phyloP scores from a whole-genome alignment of 2,888 invertebrate genomes.

The Biston betularia region DNA sequence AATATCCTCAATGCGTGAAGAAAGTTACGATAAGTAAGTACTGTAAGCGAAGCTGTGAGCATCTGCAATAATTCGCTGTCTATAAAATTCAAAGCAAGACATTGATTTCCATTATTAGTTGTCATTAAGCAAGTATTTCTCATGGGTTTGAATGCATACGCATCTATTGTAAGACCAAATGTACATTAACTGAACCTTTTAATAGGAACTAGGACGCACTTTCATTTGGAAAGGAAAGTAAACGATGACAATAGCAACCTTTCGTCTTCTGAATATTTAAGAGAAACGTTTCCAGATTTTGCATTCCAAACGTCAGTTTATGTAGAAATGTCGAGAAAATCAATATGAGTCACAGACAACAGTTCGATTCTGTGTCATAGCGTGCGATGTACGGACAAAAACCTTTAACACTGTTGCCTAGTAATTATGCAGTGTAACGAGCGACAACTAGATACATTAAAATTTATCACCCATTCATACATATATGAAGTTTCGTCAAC shows the following conservation, averaged over 20 bases:
- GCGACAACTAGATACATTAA: conserved; percentile 25
- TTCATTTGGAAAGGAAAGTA: conserved; percentile 79
- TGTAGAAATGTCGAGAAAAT: conserved; percentile 45
- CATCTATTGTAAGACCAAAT: conserved; percentile 63
- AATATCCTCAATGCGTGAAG: conserved; percentile 41
- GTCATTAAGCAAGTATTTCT: conserved; percentile 41
- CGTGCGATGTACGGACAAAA: conserved; percentile 42
- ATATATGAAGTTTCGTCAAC: conserved; percentile 7
- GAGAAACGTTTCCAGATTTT: conserved; percentile 53
- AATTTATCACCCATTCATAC: conserved; percentile 30
- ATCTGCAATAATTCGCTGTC: conserved; percentile 25
- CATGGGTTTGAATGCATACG: conserved; percentile 33
- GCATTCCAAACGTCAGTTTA: conserved; percentile 42
- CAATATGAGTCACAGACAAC: conserved; percentile 40
- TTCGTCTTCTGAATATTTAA: conserved; percentile 61
- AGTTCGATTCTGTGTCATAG: conserved; percentile 40
- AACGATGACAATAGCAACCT: conserved; percentile 61
- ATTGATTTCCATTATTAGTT: conserved; percentile 39
- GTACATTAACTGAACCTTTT: conserved; percentile 63
- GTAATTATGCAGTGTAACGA: conserved; percentile 41
- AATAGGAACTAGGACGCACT: conserved; percentile 73
- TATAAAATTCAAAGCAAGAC: conserved; percentile 24
- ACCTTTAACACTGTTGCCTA: conserved; percentile 45
- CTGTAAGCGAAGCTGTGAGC: not conserved
- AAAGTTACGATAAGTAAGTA: conserved; percentile 18